Base-by-base conservation (phyloP, 2,113 vertebrate genomes). In the Thunnus thynnus region DNA sequence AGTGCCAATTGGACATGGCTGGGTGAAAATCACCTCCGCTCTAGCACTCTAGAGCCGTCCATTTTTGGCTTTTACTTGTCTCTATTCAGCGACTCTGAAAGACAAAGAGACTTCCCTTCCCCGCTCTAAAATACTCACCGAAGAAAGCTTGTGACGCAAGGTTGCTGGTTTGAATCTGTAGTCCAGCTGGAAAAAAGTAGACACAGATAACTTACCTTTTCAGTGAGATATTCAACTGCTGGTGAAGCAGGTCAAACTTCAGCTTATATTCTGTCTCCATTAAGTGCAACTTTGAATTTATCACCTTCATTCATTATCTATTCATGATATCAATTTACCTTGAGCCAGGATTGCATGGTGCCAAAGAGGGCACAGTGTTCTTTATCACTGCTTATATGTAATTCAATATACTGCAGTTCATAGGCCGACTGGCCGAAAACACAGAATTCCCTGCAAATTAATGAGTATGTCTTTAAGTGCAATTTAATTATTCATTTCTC, bases 1-100 rank as follows among this genome's bases (percentile, higher is more conserved):
- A 83, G 74, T 73, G 75, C 82, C 86, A 83, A 76, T 73, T 91
- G 88, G 72, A 86, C 78, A 69, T 20, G 80, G 71, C 82, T 83
- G 70, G 14, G 13, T 75, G 80, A 84, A 74, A 87, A 87, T 88
- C 86, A 70, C 88, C 86, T 61, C 72, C 3, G 17, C 46, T 81
- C 30, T 22, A 30, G 72, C 66, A 27, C 46, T 77, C 56, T 22
- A 22, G 70, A 80, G 27, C 20, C 8, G 47, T 48, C 67, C 76
- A 62, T 73, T 67, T 78, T 56, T 56, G 60, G 27, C 55, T 44
- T 16, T 51, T 9, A 17, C 64, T 72, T 76, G 22, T 55, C 30
- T 78, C n/a, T 58, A 17, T 76, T 71, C 48, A 17, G 5, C 14
- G 55, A 46, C 72, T 78, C 14, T 1, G 22, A 66, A 67, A 56